Percentiles rank a stretch among this genome's conserved stretches.
Conservation (phyloP, 2,888 invertebrate species). For the Mayetiola destructor region DNA sequence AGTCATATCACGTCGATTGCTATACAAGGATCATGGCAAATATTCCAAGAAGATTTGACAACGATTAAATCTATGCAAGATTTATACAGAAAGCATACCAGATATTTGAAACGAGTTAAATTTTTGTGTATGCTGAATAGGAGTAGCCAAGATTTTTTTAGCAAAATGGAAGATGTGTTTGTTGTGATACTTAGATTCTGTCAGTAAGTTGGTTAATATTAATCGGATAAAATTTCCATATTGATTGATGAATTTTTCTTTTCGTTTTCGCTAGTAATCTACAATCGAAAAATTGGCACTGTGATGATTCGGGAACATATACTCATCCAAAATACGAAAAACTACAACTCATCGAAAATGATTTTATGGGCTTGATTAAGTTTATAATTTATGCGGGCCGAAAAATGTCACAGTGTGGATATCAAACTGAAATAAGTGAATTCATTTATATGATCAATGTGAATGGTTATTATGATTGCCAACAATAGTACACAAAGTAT, state of each 20-base stretch:
- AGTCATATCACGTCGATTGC: slow-evolving; percentile 66
- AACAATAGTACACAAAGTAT: too few species aligned
- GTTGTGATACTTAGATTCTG: slow-evolving; percentile 47
- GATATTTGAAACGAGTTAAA: slow-evolving; percentile 58
- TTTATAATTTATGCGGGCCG: slow-evolving; percentile 33
- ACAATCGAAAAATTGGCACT: slow-evolving; percentile 26
- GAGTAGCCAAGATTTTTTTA: slow-evolving; percentile 51
- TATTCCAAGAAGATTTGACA: slow-evolving; percentile 52
- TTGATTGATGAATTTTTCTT: neutral
- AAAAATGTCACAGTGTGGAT: slow-evolving; percentile 32
- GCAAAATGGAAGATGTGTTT: slow-evolving; percentile 55
- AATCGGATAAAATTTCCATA: neutral
- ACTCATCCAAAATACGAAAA: slow-evolving; percentile 31
- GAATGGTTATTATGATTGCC: slow-evolving; percentile 30
- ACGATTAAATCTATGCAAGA: slow-evolving; percentile 54
- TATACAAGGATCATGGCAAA: slow-evolving; percentile 57
- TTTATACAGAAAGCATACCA: slow-evolving; percentile 54
- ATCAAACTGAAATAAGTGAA: slow-evolving; percentile 33
- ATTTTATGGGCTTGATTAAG: slow-evolving; percentile 31
- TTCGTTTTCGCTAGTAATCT: neutral
- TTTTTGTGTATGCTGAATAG: slow-evolving; percentile 61
- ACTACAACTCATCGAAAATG: slow-evolving; percentile 28
- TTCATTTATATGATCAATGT: slow-evolving; percentile 32
- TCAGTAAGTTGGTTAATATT: too few species aligned
- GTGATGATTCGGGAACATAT: slow-evolving; percentile 19